Conservation (phyloP, 2,888 invertebrate genomes). For the Polydrusus pterygomalis region DNA sequence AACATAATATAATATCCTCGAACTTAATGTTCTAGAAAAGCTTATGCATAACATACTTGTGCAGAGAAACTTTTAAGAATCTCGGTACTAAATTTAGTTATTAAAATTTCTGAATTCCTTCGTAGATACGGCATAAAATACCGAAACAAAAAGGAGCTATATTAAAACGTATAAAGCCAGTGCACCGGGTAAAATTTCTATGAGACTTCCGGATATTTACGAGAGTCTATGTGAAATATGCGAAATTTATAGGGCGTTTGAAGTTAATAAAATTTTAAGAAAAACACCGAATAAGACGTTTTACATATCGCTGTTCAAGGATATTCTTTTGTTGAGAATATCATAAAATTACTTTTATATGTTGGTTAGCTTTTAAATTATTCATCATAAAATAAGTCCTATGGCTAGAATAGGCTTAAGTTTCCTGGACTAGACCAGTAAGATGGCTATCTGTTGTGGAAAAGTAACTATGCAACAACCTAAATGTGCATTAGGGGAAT, state of each 20-base stretch:
- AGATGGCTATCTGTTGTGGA: no score
- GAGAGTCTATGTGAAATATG: slow-evolving; percentile 50
- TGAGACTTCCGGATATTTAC: slow-evolving; percentile 45
- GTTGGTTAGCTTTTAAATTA: no score
- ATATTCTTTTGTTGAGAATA: neutral
- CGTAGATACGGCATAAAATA: slow-evolving; percentile 48
- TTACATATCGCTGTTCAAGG: neutral
- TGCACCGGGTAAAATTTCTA: slow-evolving; percentile 51
- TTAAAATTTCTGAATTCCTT: slow-evolving; percentile 51
- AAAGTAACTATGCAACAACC: no score
- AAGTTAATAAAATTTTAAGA: slow-evolving; percentile 46
- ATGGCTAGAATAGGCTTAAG: no score
- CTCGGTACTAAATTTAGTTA: slow-evolving; percentile 45
- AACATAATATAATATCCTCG: slow-evolving; percentile 3
- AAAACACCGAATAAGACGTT: slow-evolving; percentile 28
- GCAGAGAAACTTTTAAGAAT: slow-evolving; percentile 31
- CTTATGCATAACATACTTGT: slow-evolving; percentile 29
- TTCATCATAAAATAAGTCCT: no score
- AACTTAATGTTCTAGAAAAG: slow-evolving; percentile 31
- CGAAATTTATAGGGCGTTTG: slow-evolving; percentile 47
- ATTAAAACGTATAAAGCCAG: slow-evolving; percentile 53
- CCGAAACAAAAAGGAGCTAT: slow-evolving; percentile 47
- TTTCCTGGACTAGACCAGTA: no score
- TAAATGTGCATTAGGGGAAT: no score
- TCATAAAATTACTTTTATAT: neutral